A percentile compares a stretch with the other conserved stretches of the same genome.
Evolutionary conservation across 2,888 invertebrate genomes (phyloP).

Genomic region (Troides aeacus): DNA sequence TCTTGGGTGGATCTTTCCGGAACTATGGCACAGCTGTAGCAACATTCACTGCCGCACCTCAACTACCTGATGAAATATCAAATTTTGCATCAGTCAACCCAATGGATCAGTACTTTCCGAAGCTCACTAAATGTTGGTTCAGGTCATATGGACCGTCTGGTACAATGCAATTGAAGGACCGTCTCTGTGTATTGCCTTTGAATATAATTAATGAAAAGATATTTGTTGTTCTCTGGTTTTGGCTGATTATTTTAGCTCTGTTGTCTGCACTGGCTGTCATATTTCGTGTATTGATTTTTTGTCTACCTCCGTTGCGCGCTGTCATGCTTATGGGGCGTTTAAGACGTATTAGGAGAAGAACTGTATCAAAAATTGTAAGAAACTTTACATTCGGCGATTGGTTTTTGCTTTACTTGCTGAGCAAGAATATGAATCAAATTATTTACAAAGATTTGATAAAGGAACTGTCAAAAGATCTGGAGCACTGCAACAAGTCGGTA

Average conservation of each 20-base stretch:
- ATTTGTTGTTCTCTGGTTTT: constrained; percentile 87
- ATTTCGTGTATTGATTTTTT: constrained; percentile 82
- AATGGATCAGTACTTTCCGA: constrained; percentile 85
- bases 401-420: constrained; percentile 87
- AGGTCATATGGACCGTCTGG: constrained; percentile 82
- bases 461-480: constrained; percentile 69
- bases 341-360: constrained; percentile 72
- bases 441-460: constrained; percentile 83
- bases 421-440: constrained; percentile 87
- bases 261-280: constrained; percentile 82
- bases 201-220: constrained; percentile 91
- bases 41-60: constrained; percentile 65
- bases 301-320: constrained; percentile 79
- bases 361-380: constrained; percentile 75
- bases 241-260: constrained; percentile 83
- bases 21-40: constrained; percentile 80
- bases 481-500: constrained; percentile 46
- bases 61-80: constrained; percentile 44
- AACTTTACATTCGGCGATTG: constrained; percentile 85
- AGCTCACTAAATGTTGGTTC: constrained; percentile 83
- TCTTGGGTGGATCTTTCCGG: constrained; percentile 82
- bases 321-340: constrained; percentile 82
- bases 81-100: constrained; percentile 78
- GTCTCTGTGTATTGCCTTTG: constrained; percentile 86
- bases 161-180: constrained; percentile 77